These are phyloP conservation scores for Zhengitettix transpicula DNA, from an alignment of 2,888 invertebrate genomes.

Conservation along the genomic window DNA sequence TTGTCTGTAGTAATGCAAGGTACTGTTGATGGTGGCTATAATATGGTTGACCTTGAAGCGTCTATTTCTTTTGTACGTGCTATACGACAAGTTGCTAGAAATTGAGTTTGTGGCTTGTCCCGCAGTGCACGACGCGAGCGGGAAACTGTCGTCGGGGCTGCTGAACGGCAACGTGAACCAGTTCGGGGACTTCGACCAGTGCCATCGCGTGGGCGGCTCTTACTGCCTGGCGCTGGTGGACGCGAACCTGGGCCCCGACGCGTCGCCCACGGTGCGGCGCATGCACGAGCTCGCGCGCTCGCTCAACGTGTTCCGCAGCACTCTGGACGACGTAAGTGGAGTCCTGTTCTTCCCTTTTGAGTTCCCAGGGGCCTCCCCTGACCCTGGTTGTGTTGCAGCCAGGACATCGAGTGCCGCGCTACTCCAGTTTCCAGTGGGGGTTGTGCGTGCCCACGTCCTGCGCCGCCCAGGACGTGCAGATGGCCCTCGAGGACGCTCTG, in stretches of 20 bases:
- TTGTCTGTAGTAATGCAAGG: too few species aligned
- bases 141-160: constrained; percentile 49
- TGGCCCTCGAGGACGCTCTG: not conserved
- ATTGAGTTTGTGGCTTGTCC: not conserved
- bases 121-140: constrained; percentile 54
- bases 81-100: too few species aligned
- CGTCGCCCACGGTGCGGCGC: constrained; percentile 34
- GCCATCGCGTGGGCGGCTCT: constrained; percentile 23
- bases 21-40: too few species aligned
- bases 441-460: not conserved
- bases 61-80: too few species aligned
- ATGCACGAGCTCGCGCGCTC: constrained; percentile 27
- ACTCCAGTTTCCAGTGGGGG: not conserved
- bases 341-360: too few species aligned
- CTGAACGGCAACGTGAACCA: constrained; percentile 50
- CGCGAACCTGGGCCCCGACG: constrained; percentile 28
- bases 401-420: not conserved
- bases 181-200: constrained; percentile 53
- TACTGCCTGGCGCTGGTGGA: constrained; percentile 16
- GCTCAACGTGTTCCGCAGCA: constrained; percentile 44
- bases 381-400: not conserved
- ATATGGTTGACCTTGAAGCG: too few species aligned
- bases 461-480: not conserved
- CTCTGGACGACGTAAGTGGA: constrained; percentile 45
- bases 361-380: too few species aligned